Evolutionary conservation across 2,797 vertebrate genomes (phyloP).

Genomic region (Liasis olivaceus): DNA sequence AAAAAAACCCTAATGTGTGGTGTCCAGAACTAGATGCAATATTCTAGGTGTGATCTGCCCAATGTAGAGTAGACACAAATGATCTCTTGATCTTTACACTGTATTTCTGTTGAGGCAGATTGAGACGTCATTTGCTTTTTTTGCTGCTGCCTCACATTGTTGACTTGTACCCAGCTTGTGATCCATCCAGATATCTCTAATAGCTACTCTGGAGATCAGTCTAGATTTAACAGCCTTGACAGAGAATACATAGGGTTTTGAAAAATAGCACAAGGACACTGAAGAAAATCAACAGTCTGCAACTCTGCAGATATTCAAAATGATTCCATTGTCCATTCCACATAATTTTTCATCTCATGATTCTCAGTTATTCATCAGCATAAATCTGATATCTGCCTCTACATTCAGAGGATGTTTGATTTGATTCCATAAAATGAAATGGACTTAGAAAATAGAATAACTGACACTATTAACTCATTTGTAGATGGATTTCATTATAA

Average conservation of each 20-base stretch:
- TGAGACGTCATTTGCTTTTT: not conserved
- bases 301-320: not conserved
- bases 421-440: not conserved
- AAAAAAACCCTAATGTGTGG: not conserved
- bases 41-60: not conserved
- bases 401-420: not conserved
- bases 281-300: not conserved
- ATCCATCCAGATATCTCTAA: not conserved
- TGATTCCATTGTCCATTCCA: not conserved
- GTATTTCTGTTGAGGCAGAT: not conserved
- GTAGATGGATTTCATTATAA: not conserved
- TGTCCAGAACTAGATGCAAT: not conserved
- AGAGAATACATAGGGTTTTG: not conserved
- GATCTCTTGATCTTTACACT: not conserved
- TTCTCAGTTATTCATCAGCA: not conserved
- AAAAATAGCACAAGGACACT: not conserved
- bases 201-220: not conserved
- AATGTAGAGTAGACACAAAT: not conserved
- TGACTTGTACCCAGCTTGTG: not conserved
- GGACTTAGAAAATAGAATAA: not conserved
- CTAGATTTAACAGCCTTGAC: not conserved
- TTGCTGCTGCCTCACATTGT: not conserved
- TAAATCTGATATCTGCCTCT: not conserved
- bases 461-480: not conserved
- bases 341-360: not conserved